A percentile compares a stretch with the other conserved stretches of the same genome.
Evolutionary conservation across 23 tunicate species (phyloP).

Genomic region (Trididemnum nubilum): DNA sequence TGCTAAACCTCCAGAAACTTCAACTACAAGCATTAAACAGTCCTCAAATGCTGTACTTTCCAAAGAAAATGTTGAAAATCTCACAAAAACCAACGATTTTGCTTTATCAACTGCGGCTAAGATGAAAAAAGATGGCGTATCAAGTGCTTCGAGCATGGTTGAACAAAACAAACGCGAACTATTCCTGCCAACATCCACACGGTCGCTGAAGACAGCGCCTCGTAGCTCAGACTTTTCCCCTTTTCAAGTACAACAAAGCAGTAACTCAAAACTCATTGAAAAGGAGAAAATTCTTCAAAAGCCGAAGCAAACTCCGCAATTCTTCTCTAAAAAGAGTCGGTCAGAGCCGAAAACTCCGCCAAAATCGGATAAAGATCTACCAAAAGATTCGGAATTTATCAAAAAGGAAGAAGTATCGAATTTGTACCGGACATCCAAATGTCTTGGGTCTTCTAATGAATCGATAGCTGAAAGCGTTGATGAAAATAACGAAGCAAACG

Average conservation of each 20-base stretch:
- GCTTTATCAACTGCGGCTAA: neutral
- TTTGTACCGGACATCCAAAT: conserved; percentile 24
- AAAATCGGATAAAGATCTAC: neutral
- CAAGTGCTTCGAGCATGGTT: neutral
- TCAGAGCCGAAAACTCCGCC: neutral
- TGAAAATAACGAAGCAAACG: neutral
- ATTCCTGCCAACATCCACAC: neutral
- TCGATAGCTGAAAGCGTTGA: conserved; percentile 5
- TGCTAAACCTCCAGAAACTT: neutral
- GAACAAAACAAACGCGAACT: too few species aligned
- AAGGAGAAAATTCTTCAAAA: neutral
- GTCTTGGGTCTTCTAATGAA: conserved; percentile 31
- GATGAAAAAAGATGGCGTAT: neutral
- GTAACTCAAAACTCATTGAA: neutral
- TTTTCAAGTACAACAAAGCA: neutral
- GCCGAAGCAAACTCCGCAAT: neutral
- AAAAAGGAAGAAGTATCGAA: neutral
- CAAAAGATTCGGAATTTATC: neutral
- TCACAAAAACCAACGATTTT: neutral
- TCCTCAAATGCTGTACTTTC: neutral
- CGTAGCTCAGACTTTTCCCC: neutral
- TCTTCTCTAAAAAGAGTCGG: neutral
- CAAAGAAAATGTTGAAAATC: neutral
- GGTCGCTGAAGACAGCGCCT: neutral
- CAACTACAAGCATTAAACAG: too few species aligned